Evolutionary conservation across 2,888 invertebrate species (phyloP).

Genomic region (Sinotaia quadrata): DNA sequence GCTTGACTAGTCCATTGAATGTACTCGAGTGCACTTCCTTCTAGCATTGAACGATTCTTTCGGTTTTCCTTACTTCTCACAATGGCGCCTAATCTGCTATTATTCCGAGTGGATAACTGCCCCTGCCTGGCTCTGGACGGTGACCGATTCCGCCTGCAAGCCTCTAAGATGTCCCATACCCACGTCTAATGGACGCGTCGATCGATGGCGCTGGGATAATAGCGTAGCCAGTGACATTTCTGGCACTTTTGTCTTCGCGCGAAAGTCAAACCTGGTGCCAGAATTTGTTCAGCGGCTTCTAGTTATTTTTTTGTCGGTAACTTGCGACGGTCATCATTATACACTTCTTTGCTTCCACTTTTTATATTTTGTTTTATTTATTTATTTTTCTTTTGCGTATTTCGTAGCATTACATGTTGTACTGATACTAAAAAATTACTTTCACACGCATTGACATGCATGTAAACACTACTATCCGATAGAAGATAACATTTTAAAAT

Average conservation of each 20-base stretch:
- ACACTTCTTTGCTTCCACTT: too few relatives aligned
- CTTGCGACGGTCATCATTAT: too few relatives aligned
- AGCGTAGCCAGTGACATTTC: not conserved
- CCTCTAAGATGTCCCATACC: not conserved
- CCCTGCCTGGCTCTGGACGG: conserved; percentile 23
- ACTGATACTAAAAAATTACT: too few relatives aligned
- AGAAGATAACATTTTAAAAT: too few relatives aligned
- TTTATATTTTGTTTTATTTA: too few relatives aligned
- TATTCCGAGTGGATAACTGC: conserved; percentile 39
- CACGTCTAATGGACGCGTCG: not conserved
- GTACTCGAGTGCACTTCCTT: not conserved
- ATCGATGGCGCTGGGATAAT: not conserved
- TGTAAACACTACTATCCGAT: too few relatives aligned
- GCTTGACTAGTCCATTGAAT: not conserved
- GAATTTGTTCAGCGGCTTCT: not conserved
- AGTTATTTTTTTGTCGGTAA: too few relatives aligned
- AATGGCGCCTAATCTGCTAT: conserved; percentile 40
- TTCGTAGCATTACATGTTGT: too few relatives aligned
- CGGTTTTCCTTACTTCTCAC: conserved; percentile 29
- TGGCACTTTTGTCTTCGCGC: conserved; percentile 2
- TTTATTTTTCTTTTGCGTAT: too few relatives aligned
- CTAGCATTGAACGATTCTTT: conserved; percentile 5
- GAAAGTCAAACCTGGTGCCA: not conserved
- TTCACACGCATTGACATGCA: too few relatives aligned
- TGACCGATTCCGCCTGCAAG: conserved; percentile 11